Base-by-base conservation (phyloP, 2,113 vertebrate genomes). In the Myrmophylax atrothorax region DNA sequence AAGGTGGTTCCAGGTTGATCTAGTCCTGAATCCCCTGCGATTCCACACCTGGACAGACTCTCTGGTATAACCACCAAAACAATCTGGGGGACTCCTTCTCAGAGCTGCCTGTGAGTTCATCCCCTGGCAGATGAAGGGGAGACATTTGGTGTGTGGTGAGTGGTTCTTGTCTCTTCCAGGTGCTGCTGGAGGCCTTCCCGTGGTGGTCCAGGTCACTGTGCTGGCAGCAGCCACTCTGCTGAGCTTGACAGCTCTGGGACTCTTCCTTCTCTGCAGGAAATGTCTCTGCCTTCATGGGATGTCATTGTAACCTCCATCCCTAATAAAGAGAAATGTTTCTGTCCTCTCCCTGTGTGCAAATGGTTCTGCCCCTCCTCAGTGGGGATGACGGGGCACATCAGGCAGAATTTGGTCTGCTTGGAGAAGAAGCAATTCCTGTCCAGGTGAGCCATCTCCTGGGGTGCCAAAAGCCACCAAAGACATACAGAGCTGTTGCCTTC, bases 261-360 rank as follows among this genome's bases (percentile, higher is more conserved):
- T 94, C 18, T 73, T 90, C 25, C 44, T 87, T 11, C 38, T 3
- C 6, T 59, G 69, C 50, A 81, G 70, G 40, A 87, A 72, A 23
- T 0, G 16, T 5, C 68, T 52, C 19, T 52, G 11, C 10, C 44
- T 50, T 64, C 58, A 19, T 29, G 37, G 49, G 24, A 46, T 19
- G 33, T 58, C 35, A 0, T 1, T 90, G 82, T 90, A 84, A 81
- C 55, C 9, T 18, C 12, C 9, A 28, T 5, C 6, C 6, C 16
- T 23, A 96, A 94, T 95, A 95, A 95, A 92, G 22, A 58, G 17
- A 44, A 29, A 14, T 6, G 7, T 8, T 59, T 76, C 40, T 50
- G 42, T 70, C 19, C 3, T 46, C 33, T 3, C 4, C 10, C 24
- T 25, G 52, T n/a, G 13, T 25, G 14, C n/a, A 44, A 29, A 14